Conservation (phyloP, 2,888 invertebrate genomes). For the Patella caerulea region DNA sequence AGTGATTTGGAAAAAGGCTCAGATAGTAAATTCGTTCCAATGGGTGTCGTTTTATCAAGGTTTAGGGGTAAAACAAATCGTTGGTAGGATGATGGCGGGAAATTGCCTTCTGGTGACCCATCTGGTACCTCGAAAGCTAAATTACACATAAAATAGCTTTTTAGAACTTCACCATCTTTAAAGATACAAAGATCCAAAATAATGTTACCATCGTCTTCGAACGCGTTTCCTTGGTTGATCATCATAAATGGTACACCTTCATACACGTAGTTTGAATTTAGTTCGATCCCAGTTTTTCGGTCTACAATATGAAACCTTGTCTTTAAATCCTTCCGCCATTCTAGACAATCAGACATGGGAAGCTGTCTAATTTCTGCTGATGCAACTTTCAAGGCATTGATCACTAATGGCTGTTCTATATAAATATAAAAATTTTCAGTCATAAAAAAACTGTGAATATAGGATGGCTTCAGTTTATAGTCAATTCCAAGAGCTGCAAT, state of each 20-base stretch:
- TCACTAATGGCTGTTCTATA: conserved; percentile 18
- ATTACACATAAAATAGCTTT: neutral
- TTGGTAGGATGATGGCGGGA: neutral
- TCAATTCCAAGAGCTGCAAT: conserved; percentile 6
- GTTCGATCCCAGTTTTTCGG: conserved; percentile 1
- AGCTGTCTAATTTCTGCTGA: conserved; percentile 12
- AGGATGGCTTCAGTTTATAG: conserved; percentile 13
- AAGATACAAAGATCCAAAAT: neutral
- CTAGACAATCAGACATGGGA: conserved; percentile 4
- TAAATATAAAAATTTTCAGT: conserved; percentile 19
- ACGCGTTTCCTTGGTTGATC: conserved; percentile 2
- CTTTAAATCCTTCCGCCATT: conserved; percentile 1
- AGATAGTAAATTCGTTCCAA: neutral
- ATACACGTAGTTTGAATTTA: neutral
- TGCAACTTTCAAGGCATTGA: conserved; percentile 13
- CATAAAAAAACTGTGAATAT: conserved; percentile 19
- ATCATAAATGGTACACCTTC: conserved; percentile 14
- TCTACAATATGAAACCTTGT: conserved; percentile 17
- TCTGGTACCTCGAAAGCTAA: neutral
- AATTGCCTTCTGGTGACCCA: neutral
- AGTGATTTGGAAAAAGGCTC: neutral
- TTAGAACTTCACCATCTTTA: neutral
- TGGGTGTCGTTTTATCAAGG: neutral
- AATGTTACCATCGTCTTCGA: conserved; percentile 5
- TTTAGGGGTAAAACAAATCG: neutral